Evolutionary conservation across 2,113 vertebrate genomes (phyloP).

Genomic region (Mustela nigripes): DNA sequence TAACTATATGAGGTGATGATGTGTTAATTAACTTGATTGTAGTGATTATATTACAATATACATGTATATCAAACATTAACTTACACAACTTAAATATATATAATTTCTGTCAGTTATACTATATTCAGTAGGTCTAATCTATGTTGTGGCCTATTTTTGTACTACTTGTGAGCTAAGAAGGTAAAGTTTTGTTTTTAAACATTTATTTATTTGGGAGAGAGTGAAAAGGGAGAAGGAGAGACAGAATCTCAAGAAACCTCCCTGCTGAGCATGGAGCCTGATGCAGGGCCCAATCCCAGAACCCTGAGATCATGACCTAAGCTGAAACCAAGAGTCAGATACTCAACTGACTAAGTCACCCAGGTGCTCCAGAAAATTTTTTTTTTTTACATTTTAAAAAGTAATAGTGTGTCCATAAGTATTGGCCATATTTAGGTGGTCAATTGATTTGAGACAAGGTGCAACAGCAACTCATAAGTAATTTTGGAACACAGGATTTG

Average conservation of each 20-base stretch:
- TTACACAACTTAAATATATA: not conserved
- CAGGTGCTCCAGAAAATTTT: not conserved
- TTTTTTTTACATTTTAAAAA: not conserved
- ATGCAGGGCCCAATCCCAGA: not conserved
- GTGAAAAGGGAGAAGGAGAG: not conserved
- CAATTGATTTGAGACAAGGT: not conserved
- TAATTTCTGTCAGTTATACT: not conserved
- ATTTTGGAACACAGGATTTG: not conserved
- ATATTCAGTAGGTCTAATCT: not conserved
- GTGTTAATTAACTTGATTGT: not conserved
- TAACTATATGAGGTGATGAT: not conserved
- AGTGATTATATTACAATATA: not conserved
- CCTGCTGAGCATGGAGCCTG: too few species aligned
- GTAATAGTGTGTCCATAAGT: not conserved
- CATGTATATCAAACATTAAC: not conserved
- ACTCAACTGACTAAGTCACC: not conserved
- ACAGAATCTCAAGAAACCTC: not conserved
- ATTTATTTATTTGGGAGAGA: not conserved
- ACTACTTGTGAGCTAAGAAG: not conserved
- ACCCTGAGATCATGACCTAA: not conserved
- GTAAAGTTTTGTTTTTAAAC: not conserved
- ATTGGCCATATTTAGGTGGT: not conserved
- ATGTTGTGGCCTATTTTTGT: not conserved
- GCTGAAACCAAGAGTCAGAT: not conserved
- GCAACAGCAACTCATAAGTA: not conserved